Base-by-base conservation (phyloP, 2,113 vertebrate genomes). In the Phyllostomus hastatus region DNA sequence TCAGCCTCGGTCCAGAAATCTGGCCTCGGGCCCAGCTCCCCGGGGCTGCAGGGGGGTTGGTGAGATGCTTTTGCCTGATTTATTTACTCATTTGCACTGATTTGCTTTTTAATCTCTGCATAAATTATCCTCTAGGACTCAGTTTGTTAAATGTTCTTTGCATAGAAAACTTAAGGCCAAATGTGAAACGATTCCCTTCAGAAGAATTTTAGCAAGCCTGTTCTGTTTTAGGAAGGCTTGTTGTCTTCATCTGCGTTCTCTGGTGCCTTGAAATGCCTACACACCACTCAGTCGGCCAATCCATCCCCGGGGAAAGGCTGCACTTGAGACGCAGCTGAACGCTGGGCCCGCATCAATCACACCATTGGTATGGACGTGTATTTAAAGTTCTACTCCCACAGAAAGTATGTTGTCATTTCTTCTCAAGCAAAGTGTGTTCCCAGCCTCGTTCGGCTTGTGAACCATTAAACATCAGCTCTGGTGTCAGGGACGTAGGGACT, bases 91-190 rank as follows among this genome's bases (percentile, higher is more conserved):
- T 50, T 84, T 6, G 4, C 46, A 64, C 73, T 66, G 31, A 84
- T 85, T 96, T 90, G 75, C 95, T 93, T 96, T 86, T 91, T 86
- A 78, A 90, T 94, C 85, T 79, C 93, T 57, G 64, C 67, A 91
- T 83, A 94, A 79, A 84, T 95, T 94, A 86, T 84, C 91, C 89
- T 96, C 28, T 66, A 67, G 52, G 83, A 89, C 70, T 91, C 83
- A 41, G 70, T 96, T 93, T 96, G 95, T 93, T 95, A 84, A 94
- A 78, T 95, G 86, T 93, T 97, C 86, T 96, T 84, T 95, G 93
- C 70, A 81, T 83, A 94, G 92, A 95, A 96, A 94, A 94, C 75
- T 81, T 94, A 33, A 88, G 80, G 70, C 80, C 91, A 69, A 95
- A 93, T 93, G 67, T 93, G 91, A 82, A 97, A 90, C 81, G 50